phyloP scores from a whole-genome alignment of 1,140 invertebrate species.

The Drosophila sproati region DNA sequence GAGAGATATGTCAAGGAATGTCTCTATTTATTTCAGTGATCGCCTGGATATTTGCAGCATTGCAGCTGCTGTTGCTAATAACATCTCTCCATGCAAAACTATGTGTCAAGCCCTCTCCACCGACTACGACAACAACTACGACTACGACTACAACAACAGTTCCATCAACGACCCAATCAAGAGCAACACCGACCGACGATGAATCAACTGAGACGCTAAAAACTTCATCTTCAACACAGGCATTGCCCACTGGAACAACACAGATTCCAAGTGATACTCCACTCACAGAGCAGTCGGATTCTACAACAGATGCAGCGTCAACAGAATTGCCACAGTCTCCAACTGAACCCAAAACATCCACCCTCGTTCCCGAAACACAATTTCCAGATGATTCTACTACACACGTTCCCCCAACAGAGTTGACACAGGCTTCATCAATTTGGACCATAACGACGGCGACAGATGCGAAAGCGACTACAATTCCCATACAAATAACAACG shows the following conservation, averaged over 20 bases:
- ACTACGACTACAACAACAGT: background rate
- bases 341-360: slow-evolving; percentile 16
- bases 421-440: background rate
- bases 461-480: background rate
- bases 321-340: slow-evolving; percentile 22
- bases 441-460: background rate
- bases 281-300: slow-evolving; percentile 21
- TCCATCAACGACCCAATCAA: background rate
- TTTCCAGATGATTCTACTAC: background rate
- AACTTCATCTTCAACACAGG: background rate
- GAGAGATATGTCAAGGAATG: slow-evolving; percentile 20
- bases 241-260: background rate
- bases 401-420: background rate
- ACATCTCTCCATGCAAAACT: slow-evolving; percentile 43
- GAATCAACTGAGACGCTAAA: background rate
- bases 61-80: slow-evolving; percentile 57
- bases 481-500: slow-evolving; percentile 1
- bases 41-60: slow-evolving; percentile 48
- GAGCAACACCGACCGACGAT: background rate
- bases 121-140: slow-evolving; percentile 2
- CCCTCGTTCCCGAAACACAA: background rate
- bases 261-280: slow-evolving; percentile 20
- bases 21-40: slow-evolving; percentile 40
- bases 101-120: slow-evolving; percentile 33
- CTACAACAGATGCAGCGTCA: slow-evolving; percentile 2